phyloP scores from a whole-genome alignment of 2,797 vertebrate genomes.

The Thunnus albacares region DNA sequence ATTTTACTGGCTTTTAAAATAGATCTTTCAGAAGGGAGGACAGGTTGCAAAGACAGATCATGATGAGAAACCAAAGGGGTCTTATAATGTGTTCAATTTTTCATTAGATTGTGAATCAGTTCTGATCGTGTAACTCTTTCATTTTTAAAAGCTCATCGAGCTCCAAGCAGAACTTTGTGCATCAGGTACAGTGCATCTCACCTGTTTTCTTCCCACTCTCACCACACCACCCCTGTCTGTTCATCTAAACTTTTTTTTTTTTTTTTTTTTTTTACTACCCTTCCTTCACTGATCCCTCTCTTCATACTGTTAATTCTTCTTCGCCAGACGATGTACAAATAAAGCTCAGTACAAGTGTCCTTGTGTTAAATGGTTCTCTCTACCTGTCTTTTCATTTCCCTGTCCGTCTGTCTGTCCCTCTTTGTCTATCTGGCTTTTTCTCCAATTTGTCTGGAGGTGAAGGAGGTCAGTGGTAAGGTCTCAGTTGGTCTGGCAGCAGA shows the following conservation, averaged over 20 bases:
- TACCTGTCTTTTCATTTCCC: conserved; percentile 58
- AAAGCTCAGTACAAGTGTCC: conserved; percentile 33
- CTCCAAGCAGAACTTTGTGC: conserved; percentile 46
- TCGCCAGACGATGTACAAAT: conserved; percentile 44
- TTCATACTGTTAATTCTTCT: conserved; percentile 18
- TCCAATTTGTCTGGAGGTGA: neutral
- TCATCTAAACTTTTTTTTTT: conserved; percentile 14
- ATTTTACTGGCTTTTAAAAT: conserved; percentile 64
- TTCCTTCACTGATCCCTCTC: conserved; percentile 22
- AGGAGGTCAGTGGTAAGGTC: conserved; percentile 2
- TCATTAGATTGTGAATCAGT: conserved; percentile 60
- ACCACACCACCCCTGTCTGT: conserved; percentile 9
- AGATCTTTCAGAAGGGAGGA: conserved; percentile 51
- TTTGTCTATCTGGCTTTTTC: conserved; percentile 48
- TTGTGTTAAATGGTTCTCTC: conserved; percentile 45
- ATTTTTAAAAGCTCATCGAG: conserved; percentile 48
- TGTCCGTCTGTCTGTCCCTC: conserved; percentile 47
- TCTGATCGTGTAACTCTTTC: conserved; percentile 61
- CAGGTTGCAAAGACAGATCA: conserved; percentile 48
- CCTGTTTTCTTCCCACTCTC: conserved; percentile 38
- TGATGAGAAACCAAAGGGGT: conserved; percentile 53
- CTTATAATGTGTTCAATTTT: conserved; percentile 42
- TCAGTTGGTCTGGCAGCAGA: conserved; percentile 91
- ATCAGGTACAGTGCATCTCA: conserved; percentile 20
- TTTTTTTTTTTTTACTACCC: conserved; percentile 1